These are phyloP conservation scores for Mola mola DNA, from an alignment of 2,113 vertebrate species.

Conservation along the genomic window DNA sequence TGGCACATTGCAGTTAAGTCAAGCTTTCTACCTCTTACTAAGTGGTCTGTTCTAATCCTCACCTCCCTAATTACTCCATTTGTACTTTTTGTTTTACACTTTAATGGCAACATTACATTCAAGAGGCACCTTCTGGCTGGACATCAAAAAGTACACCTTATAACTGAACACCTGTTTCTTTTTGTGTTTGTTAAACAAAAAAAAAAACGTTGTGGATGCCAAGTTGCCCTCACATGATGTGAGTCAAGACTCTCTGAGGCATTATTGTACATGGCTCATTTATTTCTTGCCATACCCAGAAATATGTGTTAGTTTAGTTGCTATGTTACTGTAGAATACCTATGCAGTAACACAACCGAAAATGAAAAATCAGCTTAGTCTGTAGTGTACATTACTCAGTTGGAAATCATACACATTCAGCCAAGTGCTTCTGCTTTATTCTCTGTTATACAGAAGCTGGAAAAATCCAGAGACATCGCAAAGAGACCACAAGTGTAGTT, in stretches of 20 bases:
- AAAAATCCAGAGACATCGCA: neutral
- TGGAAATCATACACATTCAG: constrained; percentile 9
- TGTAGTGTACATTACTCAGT: constrained; percentile 4
- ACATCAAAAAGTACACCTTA: constrained; percentile 12
- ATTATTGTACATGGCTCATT: too few species aligned
- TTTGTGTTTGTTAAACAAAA: constrained; percentile 17
- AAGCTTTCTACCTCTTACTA: constrained; percentile 44
- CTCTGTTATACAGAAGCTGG: constrained; percentile 8
- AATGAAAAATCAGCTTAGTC: constrained; percentile 7
- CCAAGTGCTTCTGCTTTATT: neutral
- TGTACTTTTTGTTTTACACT: constrained; percentile 38
- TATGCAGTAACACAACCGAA: constrained; percentile 1
- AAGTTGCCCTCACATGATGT: constrained; percentile 21
- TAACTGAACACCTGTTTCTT: constrained; percentile 13
- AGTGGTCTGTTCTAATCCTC: constrained; percentile 40
- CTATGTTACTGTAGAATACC: constrained; percentile 19
- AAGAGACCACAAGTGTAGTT: neutral
- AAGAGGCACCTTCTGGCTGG: constrained; percentile 1
- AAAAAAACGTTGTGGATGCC: neutral
- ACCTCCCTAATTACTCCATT: constrained; percentile 38
- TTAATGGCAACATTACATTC: constrained; percentile 1
- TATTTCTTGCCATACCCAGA: too few species aligned
- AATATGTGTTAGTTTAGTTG: constrained; percentile 15
- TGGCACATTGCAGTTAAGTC: constrained; percentile 43
- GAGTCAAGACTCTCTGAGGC: constrained; percentile 24